Conservation (phyloP, 2,888 invertebrate species). For the Tromatobia lineatoria region DNA sequence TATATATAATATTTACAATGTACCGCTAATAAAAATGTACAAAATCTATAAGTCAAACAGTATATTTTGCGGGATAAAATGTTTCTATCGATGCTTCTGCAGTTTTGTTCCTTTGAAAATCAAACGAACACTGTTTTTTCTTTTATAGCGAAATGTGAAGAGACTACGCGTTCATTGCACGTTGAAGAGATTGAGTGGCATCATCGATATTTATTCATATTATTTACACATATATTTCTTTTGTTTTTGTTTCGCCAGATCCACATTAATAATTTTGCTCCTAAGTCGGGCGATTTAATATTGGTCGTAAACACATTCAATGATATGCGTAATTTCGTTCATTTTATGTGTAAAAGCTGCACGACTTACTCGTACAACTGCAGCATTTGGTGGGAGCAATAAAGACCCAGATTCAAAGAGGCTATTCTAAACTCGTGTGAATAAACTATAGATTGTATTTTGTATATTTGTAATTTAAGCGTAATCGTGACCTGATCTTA, state of each 20-base stretch:
- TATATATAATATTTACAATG: conserved; percentile 66
- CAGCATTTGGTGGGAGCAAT: conserved; percentile 36
- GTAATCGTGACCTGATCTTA: neutral
- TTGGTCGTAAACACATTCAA: conserved; percentile 58
- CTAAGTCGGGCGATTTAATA: conserved; percentile 24
- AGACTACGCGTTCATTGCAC: conserved; percentile 33
- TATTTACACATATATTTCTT: conserved; percentile 65
- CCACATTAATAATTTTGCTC: conserved; percentile 29
- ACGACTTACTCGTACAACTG: conserved; percentile 7
- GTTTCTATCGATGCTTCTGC: conserved; percentile 41
- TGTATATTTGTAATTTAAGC: conserved; percentile 44
- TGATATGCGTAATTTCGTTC: conserved; percentile 54
- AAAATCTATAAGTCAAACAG: conserved; percentile 73
- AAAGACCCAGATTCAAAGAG: conserved; percentile 13
- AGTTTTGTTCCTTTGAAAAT: conserved; percentile 42
- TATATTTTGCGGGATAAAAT: conserved; percentile 48
- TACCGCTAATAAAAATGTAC: conserved; percentile 76
- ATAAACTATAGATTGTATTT: conserved; percentile 3
- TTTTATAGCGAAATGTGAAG: conserved; percentile 46
- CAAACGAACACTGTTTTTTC: conserved; percentile 42
- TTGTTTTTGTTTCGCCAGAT: conserved; percentile 35
- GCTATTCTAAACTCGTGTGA: conserved; percentile 3
- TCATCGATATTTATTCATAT: conserved; percentile 23
- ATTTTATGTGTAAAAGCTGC: conserved; percentile 3
- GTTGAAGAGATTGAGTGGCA: conserved; percentile 16